Conservation (phyloP, 2,797 vertebrate genomes). For the Clarias platycephalus region DNA sequence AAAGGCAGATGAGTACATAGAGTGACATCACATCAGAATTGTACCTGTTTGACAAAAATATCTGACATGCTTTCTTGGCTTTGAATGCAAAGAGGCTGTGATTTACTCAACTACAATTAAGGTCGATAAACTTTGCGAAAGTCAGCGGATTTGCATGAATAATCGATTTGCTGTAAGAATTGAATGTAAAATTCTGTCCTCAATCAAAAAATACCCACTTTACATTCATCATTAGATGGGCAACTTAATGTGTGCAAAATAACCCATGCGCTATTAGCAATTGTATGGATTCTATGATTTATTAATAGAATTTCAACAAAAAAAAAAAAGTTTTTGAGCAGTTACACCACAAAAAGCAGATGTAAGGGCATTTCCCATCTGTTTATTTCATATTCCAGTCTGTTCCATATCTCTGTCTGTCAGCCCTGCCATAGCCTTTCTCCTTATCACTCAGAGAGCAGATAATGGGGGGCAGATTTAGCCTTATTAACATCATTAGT, state of each 20-base stretch:
- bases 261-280: neutral
- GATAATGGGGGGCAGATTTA: constrained; percentile 73
- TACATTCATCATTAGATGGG: no score
- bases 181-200: no score
- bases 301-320: neutral
- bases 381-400: constrained; percentile 45
- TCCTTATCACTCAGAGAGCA: constrained; percentile 65
- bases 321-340: neutral
- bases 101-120: no score
- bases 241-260: neutral
- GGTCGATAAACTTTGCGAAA: no score
- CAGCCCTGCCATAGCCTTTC: constrained; percentile 36
- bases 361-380: neutral
- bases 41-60: no score
- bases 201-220: no score
- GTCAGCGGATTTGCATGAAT: no score
- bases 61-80: no score
- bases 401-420: constrained; percentile 42
- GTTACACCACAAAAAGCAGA: neutral
- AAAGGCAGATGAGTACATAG: no score
- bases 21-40: no score
- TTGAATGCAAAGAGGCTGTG: no score
- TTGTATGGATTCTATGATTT: neutral
- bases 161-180: no score
- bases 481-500: constrained; percentile 71